phyloP scores from a whole-genome alignment of 2,113 vertebrate genomes.

The Nicator chloris region DNA sequence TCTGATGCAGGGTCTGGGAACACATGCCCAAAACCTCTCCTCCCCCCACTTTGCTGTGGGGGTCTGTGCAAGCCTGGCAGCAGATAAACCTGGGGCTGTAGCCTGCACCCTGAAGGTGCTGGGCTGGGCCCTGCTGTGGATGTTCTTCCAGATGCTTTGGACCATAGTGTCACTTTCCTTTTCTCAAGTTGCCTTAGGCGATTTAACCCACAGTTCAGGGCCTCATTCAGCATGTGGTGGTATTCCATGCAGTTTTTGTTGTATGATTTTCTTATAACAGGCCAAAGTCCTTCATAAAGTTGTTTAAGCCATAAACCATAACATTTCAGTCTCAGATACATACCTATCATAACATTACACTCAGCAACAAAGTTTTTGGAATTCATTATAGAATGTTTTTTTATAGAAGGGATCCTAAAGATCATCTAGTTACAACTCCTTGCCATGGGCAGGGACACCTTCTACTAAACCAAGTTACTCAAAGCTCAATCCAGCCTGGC shows the following conservation, averaged over 20 bases:
- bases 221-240: neutral
- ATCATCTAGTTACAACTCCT: neutral
- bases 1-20: no score
- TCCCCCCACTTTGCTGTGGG: neutral
- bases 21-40: neutral
- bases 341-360: neutral
- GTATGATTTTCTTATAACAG: no score
- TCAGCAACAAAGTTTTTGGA: neutral
- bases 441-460: neutral
- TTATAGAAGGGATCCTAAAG: neutral
- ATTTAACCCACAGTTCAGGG: neutral
- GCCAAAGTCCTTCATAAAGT: no score
- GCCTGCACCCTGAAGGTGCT: neutral
- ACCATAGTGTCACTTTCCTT: neutral
- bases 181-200: rapidly evolving
- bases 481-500: neutral
- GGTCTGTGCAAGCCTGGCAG: neutral
- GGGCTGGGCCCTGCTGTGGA: neutral
- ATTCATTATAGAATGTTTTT: neutral
- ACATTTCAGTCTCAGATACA: neutral
- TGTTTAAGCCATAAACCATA: neutral
- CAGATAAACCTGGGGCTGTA: neutral
- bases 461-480: neutral
- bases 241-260: no score
- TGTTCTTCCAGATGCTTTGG: neutral